Conservation (phyloP, 2,113 vertebrate species). For the Cercocebus atys region DNA sequence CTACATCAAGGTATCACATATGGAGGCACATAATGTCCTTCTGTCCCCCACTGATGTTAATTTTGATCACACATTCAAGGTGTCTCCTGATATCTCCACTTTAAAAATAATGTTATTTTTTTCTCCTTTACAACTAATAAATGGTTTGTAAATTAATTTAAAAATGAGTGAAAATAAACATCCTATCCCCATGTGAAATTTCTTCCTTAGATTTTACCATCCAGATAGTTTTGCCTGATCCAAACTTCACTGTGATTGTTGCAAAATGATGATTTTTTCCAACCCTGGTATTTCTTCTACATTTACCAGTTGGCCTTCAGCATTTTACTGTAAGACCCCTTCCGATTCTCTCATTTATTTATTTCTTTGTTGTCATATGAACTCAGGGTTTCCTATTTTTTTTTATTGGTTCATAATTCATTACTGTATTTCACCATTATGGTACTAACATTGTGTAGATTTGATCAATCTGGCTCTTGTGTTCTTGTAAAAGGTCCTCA, state of each 20-base stretch:
- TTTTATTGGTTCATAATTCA: background rate
- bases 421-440: background rate
- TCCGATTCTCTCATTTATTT: background rate
- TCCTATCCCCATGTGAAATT: background rate
- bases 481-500: background rate
- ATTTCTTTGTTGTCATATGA: background rate
- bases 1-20: background rate
- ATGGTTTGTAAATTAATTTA: background rate
- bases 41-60: background rate
- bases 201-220: background rate
- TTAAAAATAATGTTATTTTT: background rate
- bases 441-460: background rate
- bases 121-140: background rate
- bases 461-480: background rate
- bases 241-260: background rate
- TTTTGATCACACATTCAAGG: background rate
- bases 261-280: background rate
- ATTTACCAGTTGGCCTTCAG: background rate
- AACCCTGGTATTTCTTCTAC: background rate
- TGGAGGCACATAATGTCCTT: background rate
- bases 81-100: background rate
- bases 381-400: background rate
- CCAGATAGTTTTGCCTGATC: background rate
- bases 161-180: background rate
- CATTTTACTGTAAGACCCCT: background rate